phyloP scores from a whole-genome alignment of 2,797 vertebrate genomes.

The Gambusia yucatana region DNA sequence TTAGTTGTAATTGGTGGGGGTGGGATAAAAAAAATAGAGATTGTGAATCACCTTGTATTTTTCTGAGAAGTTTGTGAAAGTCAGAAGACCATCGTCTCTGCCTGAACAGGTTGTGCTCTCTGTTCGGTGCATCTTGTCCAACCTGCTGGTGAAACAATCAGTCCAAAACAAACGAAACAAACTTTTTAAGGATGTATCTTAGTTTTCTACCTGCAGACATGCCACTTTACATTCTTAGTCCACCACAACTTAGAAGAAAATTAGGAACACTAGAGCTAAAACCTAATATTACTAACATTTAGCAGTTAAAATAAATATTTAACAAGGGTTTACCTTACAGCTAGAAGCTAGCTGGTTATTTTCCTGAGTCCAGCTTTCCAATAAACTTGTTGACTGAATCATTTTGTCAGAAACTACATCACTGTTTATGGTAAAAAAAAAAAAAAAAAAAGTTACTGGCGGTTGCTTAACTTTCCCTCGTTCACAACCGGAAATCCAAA shows the following conservation, averaged over 20 bases:
- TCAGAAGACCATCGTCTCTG: constrained; percentile 58
- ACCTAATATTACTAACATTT: background rate
- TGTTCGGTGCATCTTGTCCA: background rate
- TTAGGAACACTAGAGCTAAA: background rate
- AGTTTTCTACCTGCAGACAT: background rate
- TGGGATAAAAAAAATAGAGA: background rate
- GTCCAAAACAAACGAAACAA: constrained; percentile 3
- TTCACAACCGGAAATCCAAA: background rate
- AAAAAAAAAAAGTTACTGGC: rapidly evolving
- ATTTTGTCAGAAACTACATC: constrained; percentile 13
- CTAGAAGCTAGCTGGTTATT: constrained; percentile 69
- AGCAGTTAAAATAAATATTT: background rate
- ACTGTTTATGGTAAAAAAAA: background rate
- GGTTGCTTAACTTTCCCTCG: constrained; percentile 64
- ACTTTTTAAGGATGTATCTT: background rate
- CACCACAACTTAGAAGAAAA: background rate
- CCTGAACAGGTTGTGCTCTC: constrained; percentile 31
- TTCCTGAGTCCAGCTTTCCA: constrained; percentile 60
- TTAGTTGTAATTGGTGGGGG: background rate
- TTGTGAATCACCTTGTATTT: constrained; percentile 80
- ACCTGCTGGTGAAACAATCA: constrained; percentile 59
- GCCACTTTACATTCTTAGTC: background rate
- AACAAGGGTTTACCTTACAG: constrained; percentile 57
- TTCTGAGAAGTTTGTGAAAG: constrained; percentile 77
- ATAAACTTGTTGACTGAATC: constrained; percentile 18